phyloP scores from a whole-genome alignment of 23 tunicate species.

The Trididemnum nubilum region DNA sequence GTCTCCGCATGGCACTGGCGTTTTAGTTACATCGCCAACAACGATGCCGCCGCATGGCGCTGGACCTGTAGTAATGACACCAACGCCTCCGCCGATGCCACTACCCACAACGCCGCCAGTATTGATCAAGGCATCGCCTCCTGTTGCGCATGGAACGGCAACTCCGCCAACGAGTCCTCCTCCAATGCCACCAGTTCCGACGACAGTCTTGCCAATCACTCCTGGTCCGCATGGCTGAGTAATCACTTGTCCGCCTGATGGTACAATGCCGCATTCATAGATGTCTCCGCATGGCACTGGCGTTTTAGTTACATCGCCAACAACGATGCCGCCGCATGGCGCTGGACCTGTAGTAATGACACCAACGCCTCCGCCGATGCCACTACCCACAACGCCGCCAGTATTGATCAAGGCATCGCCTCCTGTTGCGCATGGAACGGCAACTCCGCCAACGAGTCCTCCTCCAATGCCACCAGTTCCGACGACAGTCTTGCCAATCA shows the following conservation, averaged over 20 bases:
- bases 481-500: background rate
- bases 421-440: background rate
- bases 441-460: background rate
- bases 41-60: conserved; percentile 2
- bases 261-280: conserved; percentile 1
- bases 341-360: background rate
- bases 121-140: background rate
- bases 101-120: background rate
- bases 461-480: background rate
- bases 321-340: conserved; percentile 5
- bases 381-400: background rate
- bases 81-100: background rate
- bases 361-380: background rate
- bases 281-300: background rate
- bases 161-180: background rate
- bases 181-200: background rate
- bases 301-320: background rate
- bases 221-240: conserved; percentile 4
- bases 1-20: background rate
- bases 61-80: background rate
- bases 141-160: background rate
- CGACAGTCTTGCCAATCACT: background rate
- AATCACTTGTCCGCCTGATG: background rate
- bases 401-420: background rate
- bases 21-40: background rate